phyloP scores from a whole-genome alignment of 1,140 invertebrate species.

The Xylocopa sonorina region DNA sequence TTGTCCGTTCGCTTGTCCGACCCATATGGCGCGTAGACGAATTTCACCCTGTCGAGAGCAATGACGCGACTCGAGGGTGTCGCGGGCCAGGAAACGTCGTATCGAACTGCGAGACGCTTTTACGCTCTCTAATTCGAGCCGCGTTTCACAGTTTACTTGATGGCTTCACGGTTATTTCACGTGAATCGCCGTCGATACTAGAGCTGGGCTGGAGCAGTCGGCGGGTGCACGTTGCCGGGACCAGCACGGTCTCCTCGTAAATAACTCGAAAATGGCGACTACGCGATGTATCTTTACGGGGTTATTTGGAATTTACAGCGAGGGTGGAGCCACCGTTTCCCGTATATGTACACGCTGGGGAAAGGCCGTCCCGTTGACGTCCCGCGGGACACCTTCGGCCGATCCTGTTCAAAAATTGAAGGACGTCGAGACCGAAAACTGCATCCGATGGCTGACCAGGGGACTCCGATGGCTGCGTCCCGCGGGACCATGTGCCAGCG shows the following conservation, averaged over 20 bases:
- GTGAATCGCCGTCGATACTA: constrained; percentile 53
- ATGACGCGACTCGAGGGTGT: neutral
- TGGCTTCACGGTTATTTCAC: constrained; percentile 59
- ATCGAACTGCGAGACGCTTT: neutral
- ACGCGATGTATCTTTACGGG: constrained; percentile 66
- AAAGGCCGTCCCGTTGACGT: constrained; percentile 60
- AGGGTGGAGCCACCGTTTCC: constrained; percentile 69
- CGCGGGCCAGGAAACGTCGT: neutral
- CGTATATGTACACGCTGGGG: constrained; percentile 28
- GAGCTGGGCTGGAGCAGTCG: neutral
- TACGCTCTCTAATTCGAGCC: constrained; percentile 25
- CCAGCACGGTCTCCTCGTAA: constrained; percentile 48
- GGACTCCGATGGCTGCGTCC: constrained; percentile 59
- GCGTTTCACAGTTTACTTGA: constrained; percentile 31
- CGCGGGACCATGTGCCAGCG: constrained; percentile 56
- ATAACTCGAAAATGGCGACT: constrained; percentile 68
- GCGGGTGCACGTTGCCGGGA: no score
- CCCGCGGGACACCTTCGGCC: constrained; percentile 72
- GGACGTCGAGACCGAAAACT: constrained; percentile 76
- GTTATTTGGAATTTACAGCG: constrained; percentile 74
- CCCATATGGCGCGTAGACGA: neutral
- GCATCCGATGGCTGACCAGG: constrained; percentile 79
- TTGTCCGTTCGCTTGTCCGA: no score
- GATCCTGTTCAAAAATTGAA: constrained; percentile 80
- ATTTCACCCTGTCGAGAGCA: neutral